Evolutionary conservation across 2,888 invertebrate genomes (phyloP), one percentile per base, ranked within the genome.

Genomic region (Rutpela maculata): DNA sequence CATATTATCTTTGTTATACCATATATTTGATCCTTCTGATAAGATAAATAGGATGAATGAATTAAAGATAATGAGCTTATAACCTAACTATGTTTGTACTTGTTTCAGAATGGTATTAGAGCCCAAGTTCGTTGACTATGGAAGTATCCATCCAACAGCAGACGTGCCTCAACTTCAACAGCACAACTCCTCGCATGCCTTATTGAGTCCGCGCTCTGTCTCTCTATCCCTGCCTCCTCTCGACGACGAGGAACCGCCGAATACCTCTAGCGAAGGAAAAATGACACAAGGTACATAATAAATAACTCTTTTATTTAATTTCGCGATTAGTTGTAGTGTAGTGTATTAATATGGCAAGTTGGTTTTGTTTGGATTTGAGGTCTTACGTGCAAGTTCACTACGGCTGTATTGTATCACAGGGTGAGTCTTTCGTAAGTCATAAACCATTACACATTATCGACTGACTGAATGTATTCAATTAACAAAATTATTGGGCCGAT

Each of bases 41-140:
- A 73, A 66, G 65, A 73, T 66, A 56, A 73, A 19, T 19, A 59
- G 26, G 19, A 62, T 60, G 22, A 17, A 38, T 70, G 60, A 60
- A 71, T 56, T 12, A 31, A 56, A 68, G 12, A 50, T 50, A 50
- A 50, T 50, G 50, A 50, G 15, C 43, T 2, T 50, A 56, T 18
- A 56, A 43, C 1, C 38, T 43, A 22, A 56, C 12, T 0, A 56
- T 3, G 7, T 68, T 83, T 83, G 76, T 84, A 76, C 83, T 88
- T 85, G 15, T 89, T 88, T 1, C 90, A 93, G 93, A 91, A 93
- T 93, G 93, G 92, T 93, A 90, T 91, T 93, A 90, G 93, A 93
- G 89, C 92, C 92, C 85, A 93, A 93, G 89, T 91, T 91, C 85
- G 91, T 91, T 86, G 92, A 93, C 89, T 93, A 93, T 92, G 93